Conservation (phyloP, 2,888 invertebrate genomes). For the Calameuta filiformis region DNA sequence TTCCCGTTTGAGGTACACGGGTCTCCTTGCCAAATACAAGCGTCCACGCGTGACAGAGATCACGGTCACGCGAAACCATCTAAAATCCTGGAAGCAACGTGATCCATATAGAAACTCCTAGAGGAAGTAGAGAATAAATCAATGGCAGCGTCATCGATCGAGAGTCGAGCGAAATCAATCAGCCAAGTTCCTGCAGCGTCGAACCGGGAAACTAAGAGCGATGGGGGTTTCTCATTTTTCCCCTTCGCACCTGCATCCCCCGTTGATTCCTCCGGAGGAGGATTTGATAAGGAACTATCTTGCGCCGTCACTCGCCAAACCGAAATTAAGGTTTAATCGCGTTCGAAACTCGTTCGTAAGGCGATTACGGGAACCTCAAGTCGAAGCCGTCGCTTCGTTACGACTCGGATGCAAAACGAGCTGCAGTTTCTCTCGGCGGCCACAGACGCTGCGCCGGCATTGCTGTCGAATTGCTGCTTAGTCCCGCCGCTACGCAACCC, state of each 20-base stretch:
- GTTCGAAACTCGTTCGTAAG: conserved; percentile 27
- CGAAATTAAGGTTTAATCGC: conserved; percentile 47
- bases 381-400: too few species aligned
- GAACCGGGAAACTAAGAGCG: conserved; percentile 52
- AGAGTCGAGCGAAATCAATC: conserved; percentile 32
- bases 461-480: too few species aligned
- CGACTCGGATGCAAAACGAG: neutral
- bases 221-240: conserved; percentile 27
- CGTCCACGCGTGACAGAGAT: neutral
- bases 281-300: conserved; percentile 34
- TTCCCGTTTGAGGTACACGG: neutral
- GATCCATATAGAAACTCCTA: neutral
- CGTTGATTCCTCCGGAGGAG: neutral
- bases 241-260: conserved; percentile 9
- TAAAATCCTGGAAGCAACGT: neutral
- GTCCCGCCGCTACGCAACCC: neutral
- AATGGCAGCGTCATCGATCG: neutral
- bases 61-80: neutral
- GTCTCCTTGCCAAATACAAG: neutral
- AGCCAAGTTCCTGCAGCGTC: conserved; percentile 38
- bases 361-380: conserved; percentile 20
- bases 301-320: conserved; percentile 15
- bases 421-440: neutral
- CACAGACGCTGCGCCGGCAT: neutral
- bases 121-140: neutral